Conservation (phyloP, 2,113 vertebrate genomes). For the Rousettus leschenaultii region DNA sequence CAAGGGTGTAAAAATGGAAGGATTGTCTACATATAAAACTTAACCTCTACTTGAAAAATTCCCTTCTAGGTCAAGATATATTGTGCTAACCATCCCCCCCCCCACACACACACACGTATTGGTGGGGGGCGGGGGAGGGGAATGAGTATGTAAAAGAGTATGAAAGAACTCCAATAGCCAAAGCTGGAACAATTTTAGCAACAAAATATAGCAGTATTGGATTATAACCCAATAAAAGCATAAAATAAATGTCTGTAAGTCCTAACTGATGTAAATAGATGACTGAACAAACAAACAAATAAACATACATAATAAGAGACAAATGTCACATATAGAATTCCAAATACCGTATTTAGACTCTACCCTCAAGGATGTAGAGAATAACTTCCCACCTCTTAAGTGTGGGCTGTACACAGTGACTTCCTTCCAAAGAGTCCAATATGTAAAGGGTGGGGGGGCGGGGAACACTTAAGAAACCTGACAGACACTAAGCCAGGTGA, state of each 20-base stretch:
- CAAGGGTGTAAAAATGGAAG: not conserved
- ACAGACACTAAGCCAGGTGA: not conserved
- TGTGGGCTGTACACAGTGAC: not conserved
- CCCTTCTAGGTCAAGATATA: not conserved
- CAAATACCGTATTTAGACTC: not conserved
- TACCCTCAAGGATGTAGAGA: not conserved
- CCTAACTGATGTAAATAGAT: not conserved
- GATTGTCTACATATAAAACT: not conserved
- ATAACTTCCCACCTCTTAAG: not conserved
- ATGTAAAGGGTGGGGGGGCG: not conserved
- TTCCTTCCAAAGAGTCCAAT: not conserved
- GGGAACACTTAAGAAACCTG: not conserved
- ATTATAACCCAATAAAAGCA: not conserved
- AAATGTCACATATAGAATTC: not conserved
- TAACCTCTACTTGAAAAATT: not conserved
- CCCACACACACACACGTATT: not conserved
- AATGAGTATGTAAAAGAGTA: not conserved
- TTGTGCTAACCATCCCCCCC: not conserved
- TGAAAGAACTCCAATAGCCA: not conserved
- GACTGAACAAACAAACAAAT: not conserved
- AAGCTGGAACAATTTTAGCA: not conserved
- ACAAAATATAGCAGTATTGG: not conserved
- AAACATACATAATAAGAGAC: not conserved
- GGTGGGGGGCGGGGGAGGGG: fast-evolving
- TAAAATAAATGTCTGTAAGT: not conserved